Percentiles rank a stretch among this genome's conserved stretches.
Evolutionary conservation across 2,888 invertebrate genomes (phyloP).

Genomic region (Andrena trimmerana): DNA sequence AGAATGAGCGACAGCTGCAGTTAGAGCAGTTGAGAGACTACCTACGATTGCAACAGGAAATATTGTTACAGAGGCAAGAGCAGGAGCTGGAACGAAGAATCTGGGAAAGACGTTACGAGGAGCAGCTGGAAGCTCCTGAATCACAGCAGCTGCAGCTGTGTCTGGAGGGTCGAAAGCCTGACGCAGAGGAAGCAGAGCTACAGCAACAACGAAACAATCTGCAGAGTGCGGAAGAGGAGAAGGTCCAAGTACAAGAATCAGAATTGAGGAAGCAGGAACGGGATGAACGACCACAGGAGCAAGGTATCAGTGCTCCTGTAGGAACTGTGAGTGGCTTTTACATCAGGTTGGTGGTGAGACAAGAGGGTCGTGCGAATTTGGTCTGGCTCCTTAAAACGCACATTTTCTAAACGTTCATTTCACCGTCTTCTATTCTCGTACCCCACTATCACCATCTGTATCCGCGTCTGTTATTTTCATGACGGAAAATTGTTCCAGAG

Average conservation of each 20-base stretch:
- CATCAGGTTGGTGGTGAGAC: constrained; percentile 81
- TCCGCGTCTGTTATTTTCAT: constrained; percentile 9
- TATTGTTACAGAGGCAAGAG: constrained; percentile 30
- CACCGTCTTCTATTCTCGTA: constrained; percentile 3
- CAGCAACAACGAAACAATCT: constrained; percentile 10
- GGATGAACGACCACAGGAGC: constrained; percentile 28
- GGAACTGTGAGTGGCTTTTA: constrained; percentile 77
- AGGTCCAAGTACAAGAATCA: constrained; percentile 12
- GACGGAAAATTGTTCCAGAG: neutral
- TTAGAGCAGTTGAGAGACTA: constrained; percentile 23
- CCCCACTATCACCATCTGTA: neutral
- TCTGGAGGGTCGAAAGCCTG: constrained; percentile 24
- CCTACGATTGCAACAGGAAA: constrained; percentile 14
- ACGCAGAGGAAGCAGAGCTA: neutral
- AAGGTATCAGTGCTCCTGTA: constrained; percentile 47
- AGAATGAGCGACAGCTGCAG: constrained; percentile 33
- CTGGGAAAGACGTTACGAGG: constrained; percentile 30
- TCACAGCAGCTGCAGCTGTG: constrained; percentile 40
- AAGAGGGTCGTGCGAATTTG: constrained; percentile 80
- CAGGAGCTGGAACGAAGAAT: constrained; percentile 19
- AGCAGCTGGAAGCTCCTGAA: constrained; percentile 31
- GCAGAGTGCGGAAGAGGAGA: constrained; percentile 10
- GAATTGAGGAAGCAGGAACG: constrained; percentile 36
- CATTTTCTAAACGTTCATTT: constrained; percentile 78
- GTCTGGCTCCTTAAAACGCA: constrained; percentile 84